Percentiles rank a stretch among this genome's conserved stretches.
phyloP scores from a whole-genome alignment of 1,140 invertebrate species.

The Rhyzopertha dominica region DNA sequence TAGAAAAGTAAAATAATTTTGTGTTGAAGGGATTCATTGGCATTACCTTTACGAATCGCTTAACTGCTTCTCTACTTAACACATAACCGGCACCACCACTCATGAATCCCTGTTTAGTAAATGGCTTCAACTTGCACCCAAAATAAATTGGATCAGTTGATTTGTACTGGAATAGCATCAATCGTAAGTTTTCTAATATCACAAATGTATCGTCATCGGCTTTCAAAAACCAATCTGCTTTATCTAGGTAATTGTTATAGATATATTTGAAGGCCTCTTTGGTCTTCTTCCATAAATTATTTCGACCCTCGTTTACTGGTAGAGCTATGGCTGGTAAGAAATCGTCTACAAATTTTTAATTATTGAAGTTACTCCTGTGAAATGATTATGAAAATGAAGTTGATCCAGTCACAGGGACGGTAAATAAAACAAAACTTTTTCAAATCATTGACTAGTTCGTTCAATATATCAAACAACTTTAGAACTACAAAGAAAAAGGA shows the following conservation, averaged over 20 bases:
- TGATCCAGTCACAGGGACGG: too few relatives aligned
- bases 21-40: conserved; percentile 45
- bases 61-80: conserved; percentile 72
- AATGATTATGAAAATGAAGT: too few relatives aligned
- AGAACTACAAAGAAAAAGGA: background rate
- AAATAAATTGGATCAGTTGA: conserved; percentile 75
- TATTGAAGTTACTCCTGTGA: too few relatives aligned
- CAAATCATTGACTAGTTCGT: too few relatives aligned
- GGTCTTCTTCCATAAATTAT: conserved; percentile 94
- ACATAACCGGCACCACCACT: conserved; percentile 92
- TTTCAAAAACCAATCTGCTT: conserved; percentile 91
- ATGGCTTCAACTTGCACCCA: conserved; percentile 85
- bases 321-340: conserved; percentile 65
- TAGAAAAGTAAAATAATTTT: conserved; percentile 11
- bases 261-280: conserved; percentile 89
- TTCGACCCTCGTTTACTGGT: conserved; percentile 78
- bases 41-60: conserved; percentile 66
- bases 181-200: conserved; percentile 85
- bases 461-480: too few relatives aligned
- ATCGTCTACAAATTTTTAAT: conserved; percentile 52
- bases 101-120: conserved; percentile 89
- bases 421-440: background rate
- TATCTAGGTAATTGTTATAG: conserved; percentile 73
- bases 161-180: conserved; percentile 74
- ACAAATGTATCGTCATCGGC: conserved; percentile 91